Evolutionary conservation across 1,140 invertebrate genomes (phyloP), one percentile per base, ranked within the genome.

Genomic region (Anoplophora glabripennis): DNA sequence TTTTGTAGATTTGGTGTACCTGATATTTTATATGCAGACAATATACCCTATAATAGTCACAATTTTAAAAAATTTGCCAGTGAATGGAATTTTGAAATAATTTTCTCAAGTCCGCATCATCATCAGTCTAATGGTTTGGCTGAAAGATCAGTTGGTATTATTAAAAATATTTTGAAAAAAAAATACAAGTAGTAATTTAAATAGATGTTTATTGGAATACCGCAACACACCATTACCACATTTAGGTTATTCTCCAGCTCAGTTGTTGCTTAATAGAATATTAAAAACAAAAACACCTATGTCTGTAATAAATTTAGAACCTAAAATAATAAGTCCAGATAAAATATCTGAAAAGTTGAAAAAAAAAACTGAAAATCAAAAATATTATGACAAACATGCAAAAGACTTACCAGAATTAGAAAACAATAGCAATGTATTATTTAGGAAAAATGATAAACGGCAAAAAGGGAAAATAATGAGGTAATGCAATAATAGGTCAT

Each of bases 331-430:
- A n/a, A n/a, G n/a, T 37, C 36, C 36, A 37, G n/a, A 7, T 8
- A n/a, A 37, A 37, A 37, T 37, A 37, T n/a, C 7, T 8, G 7
- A 8, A n/a, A 37, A n/a, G n/a, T 37, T 37, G n/a, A 37, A 8
- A 37, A n/a, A 7, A 37, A 37, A 37, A 45, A n/a, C 5, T 14
- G 12, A 14, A 15, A 45, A 17, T 14, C 42, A 45, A 45, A 45
- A 45, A 45, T 45, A 14, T 45, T 9, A 45, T 15, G n/a, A n/a
- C n/a, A n/a, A 17, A 17, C 12, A 45, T 17, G 42, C 42, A 17
- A 45, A 45, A 45, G 42, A 45, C 18, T 9, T 45, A 14, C 14
- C 42, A 45, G 18, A 45, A 45, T 17, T 45, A 14, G 42, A 45
- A 45, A 45, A 45, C 10, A 17, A 9, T 14, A 9, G 18, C 12